phyloP scores from a whole-genome alignment of 1,140 invertebrate genomes.

The Drosophila malerkotliana region DNA sequence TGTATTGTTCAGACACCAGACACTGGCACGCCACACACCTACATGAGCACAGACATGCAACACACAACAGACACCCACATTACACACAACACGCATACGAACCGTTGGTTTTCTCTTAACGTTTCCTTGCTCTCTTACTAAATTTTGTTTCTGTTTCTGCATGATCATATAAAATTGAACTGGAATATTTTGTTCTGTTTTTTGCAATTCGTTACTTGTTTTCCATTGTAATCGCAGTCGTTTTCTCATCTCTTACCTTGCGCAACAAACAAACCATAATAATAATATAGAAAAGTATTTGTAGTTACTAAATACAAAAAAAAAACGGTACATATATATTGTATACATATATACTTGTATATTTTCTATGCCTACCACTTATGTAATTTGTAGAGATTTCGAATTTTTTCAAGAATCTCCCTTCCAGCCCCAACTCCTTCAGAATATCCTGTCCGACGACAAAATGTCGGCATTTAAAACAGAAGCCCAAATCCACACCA shows the following conservation, averaged over 20 bases:
- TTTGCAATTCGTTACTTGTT: constrained; percentile 17
- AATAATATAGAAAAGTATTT: constrained; percentile 76
- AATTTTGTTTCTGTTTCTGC: constrained; percentile 1
- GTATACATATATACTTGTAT: constrained; percentile 78
- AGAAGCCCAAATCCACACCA: constrained; percentile 27
- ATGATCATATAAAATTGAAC: constrained; percentile 26
- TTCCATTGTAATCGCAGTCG: constrained; percentile 24
- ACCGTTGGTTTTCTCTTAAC: constrained; percentile 28
- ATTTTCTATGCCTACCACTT: constrained; percentile 82
- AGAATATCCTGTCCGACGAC: constrained; percentile 16
- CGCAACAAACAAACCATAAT: constrained; percentile 48
- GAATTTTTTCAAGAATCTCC: constrained; percentile 48
- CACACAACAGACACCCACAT: background rate
- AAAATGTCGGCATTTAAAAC: constrained; percentile 67
- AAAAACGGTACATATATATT: constrained; percentile 66
- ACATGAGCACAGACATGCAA: background rate
- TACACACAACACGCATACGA: constrained; percentile 20
- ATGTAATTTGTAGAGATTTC: constrained; percentile 81
- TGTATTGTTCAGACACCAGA: constrained; percentile 59
- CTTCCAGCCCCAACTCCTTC: constrained; percentile 1
- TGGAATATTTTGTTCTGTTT: constrained; percentile 21
- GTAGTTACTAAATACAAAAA: constrained; percentile 75
- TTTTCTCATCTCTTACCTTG: constrained; percentile 43
- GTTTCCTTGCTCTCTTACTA: constrained; percentile 18
- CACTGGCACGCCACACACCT: constrained; percentile 8